Base-by-base conservation (phyloP, 2,113 vertebrate species). In the Sialia sialis region DNA sequence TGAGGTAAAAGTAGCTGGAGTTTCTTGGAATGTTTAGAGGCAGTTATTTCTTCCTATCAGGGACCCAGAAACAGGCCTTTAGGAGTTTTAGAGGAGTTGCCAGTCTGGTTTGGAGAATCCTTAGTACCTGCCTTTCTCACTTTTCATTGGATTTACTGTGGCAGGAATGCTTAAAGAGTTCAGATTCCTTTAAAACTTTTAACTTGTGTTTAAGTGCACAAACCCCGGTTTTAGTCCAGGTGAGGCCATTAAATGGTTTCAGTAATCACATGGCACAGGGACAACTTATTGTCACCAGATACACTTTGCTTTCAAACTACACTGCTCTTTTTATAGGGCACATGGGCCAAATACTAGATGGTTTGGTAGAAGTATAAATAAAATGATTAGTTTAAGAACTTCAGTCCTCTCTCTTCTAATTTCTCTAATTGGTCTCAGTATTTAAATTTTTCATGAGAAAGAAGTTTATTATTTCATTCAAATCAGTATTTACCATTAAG, bases 401-500 rank as follows among this genome's bases (percentile, higher is more conserved):
- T 85, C 11, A 36, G 10, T 22, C 34, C 49, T 64, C 41, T 72
- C 29, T 63, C 55, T 64, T 38, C 34, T 76, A 12, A 43, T 87
- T 93, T 75, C 67, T 82, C 13, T 88, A 93, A 89, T 72, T 73
- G 55, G 21, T 59, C 49, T 19, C 22, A 30, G 15, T 59, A 90
- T 88, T 88, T 85, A 48, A 64, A 25, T 83, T 90, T 92, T 89
- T 80, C 23, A 80, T 34, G 44, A 84, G 63, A 54, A 79, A 92
- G 81, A 68, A 30, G 15, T 25, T 48, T 38, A 25, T 84, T 84
- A 68, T 73, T 43, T 60, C 49, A 78, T 84, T 86, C 56, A 93
- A 86, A 75, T 89, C 81, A 62, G 27, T 82, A 82, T 91, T 95
- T 96, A 84, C 70, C 81, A 83, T 91, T 87, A 89, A 72, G 79